Conservation (phyloP, 2,113 vertebrate species). For the Apaloderma vittatum region DNA sequence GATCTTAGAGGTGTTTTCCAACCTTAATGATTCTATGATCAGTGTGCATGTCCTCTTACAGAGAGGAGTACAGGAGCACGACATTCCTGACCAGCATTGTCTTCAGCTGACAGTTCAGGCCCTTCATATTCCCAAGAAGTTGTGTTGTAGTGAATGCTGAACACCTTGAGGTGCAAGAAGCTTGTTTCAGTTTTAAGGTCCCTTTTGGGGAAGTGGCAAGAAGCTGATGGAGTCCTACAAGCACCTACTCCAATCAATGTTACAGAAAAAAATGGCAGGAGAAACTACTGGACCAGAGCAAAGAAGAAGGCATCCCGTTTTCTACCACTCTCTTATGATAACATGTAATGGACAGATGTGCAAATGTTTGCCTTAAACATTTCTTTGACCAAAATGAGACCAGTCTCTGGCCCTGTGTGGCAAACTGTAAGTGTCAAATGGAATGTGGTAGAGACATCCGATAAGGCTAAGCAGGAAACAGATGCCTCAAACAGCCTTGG, state of each 20-base stretch:
- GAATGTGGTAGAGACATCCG: no score
- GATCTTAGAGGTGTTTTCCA: no score
- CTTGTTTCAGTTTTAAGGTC: not conserved
- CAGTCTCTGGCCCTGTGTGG: no score
- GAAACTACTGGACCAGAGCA: not conserved
- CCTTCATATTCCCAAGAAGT: not conserved
- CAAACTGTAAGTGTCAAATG: no score
- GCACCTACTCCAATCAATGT: not conserved
- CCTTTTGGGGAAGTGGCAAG: not conserved
- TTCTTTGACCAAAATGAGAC: no score
- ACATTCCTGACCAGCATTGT: not conserved
- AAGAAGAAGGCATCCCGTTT: not conserved
- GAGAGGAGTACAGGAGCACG: not conserved
- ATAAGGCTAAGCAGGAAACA: no score
- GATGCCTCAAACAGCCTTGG: no score
- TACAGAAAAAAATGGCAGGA: not conserved
- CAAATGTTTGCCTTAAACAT: no score
- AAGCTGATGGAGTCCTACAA: not conserved
- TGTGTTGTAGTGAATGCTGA: not conserved
- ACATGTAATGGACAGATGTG: not conserved
- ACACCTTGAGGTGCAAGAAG: not conserved
- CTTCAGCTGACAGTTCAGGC: not conserved
- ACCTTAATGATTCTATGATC: no score
- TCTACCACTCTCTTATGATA: not conserved
- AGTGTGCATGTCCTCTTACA: not conserved